Conservation (phyloP, 2,888 invertebrate genomes). For the Halictus quadricinctus region DNA sequence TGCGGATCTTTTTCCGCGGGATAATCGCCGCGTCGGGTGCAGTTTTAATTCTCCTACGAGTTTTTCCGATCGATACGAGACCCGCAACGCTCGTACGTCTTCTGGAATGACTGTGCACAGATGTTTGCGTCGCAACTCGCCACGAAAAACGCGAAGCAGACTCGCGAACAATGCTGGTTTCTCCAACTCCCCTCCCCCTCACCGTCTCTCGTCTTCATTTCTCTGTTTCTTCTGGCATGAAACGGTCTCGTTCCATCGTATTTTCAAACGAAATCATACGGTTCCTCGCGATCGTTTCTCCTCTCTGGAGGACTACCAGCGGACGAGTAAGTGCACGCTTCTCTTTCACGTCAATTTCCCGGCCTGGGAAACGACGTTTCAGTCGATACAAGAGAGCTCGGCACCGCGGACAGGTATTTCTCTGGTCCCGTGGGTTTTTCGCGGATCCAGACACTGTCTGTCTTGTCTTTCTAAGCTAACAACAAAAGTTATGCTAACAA, state of each 20-base stretch:
- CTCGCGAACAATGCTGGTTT: neutral
- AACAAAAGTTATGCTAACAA: neutral
- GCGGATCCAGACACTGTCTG: neutral
- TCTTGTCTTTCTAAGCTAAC: neutral
- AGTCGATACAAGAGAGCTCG: neutral
- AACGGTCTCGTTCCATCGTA: neutral
- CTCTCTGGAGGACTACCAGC: neutral
- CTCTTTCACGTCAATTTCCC: slow-evolving; percentile 3
- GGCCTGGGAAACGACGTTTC: neutral
- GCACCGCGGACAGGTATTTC: neutral
- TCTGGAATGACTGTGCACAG: neutral
- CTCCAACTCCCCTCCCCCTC: neutral
- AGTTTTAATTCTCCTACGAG: neutral
- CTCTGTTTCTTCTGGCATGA: neutral
- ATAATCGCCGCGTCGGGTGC: neutral
- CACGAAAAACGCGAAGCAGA: neutral
- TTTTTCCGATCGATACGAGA: slow-evolving; percentile 6
- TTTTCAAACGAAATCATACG: neutral
- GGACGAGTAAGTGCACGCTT: neutral
- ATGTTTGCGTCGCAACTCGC: neutral
- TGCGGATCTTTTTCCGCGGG: neutral
- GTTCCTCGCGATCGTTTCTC: neutral
- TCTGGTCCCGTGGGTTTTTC: neutral
- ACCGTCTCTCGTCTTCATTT: neutral
- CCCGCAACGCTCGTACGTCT: neutral